These are phyloP conservation scores for Campoletis raptor DNA, from an alignment of 2,888 invertebrate species.

Conservation along the genomic window DNA sequence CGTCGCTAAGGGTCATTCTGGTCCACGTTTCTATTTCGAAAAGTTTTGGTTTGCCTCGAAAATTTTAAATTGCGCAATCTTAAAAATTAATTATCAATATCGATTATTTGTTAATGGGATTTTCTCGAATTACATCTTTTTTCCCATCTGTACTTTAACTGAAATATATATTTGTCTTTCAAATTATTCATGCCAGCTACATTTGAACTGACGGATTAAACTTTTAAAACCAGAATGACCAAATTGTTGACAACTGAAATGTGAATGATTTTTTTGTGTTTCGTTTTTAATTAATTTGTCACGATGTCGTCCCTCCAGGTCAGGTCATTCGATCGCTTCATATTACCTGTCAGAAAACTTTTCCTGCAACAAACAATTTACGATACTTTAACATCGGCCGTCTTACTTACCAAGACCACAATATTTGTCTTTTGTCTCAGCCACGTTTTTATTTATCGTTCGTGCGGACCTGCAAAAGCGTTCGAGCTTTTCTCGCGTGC, in stretches of 20 bases:
- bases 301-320: conserved; percentile 11
- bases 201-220: not conserved
- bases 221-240: conserved; percentile 78
- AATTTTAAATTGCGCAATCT: not conserved
- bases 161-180: not conserved
- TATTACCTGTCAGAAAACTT: conserved; percentile 38
- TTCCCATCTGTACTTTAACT: not conserved
- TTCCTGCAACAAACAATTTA: conserved; percentile 80
- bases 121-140: conserved; percentile 5
- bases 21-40: conserved; percentile 44
- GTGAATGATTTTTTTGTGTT: conserved; percentile 46
- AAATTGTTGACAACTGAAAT: conserved; percentile 71
- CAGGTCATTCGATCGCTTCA: conserved; percentile 42
- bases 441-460: conserved; percentile 67
- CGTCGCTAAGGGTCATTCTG: conserved; percentile 71
- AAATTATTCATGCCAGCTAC: not conserved
- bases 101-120: not conserved
- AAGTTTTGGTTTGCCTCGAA: conserved; percentile 6
- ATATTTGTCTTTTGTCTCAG: conserved; percentile 67
- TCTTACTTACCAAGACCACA: conserved; percentile 83
- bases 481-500: conserved; percentile 83
- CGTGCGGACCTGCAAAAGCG: conserved; percentile 83
- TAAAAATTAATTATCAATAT: not conserved
- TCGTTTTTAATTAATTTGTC: conserved; percentile 23
- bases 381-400: conserved; percentile 82